A percentile compares a stretch with the other conserved stretches of the same genome.
phyloP scores from a whole-genome alignment of 2,113 vertebrate species.

The Hydrolagus affinis region DNA sequence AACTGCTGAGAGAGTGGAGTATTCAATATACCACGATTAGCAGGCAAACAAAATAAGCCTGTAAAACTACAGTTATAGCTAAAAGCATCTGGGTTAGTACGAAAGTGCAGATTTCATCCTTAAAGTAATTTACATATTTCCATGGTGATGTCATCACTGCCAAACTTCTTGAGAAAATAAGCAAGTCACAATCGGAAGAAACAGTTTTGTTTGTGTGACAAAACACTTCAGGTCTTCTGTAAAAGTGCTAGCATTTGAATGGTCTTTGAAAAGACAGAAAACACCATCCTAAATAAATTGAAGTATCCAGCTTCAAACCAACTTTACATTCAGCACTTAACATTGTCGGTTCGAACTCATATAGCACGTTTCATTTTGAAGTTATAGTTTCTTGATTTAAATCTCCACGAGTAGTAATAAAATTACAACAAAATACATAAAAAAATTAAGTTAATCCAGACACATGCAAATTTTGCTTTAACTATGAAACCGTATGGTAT shows the following conservation, averaged over 20 bases:
- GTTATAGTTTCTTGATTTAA: background rate
- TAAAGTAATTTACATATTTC: background rate
- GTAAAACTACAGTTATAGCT: background rate
- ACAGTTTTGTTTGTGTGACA: background rate
- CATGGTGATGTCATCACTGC: background rate
- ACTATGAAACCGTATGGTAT: background rate
- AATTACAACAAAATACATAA: background rate
- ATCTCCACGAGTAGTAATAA: background rate
- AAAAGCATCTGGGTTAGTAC: background rate
- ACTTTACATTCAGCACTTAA: background rate
- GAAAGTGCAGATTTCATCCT: too few relatives aligned
- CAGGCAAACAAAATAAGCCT: background rate
- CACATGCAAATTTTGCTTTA: background rate
- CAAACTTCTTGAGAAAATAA: background rate
- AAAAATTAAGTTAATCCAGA: background rate
- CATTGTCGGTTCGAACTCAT: background rate
- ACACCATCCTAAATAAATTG: background rate
- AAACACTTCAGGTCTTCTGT: background rate
- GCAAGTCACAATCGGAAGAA: background rate
- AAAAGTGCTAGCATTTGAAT: background rate
- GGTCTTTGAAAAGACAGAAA: background rate
- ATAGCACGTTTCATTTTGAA: background rate
- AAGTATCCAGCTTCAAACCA: background rate
- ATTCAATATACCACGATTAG: conserved; percentile 36
- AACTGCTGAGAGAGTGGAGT: conserved; percentile 71